These are phyloP conservation scores for Drosophila quadrilineata DNA, from an alignment of 1,140 invertebrate species.

Conservation along the genomic window DNA sequence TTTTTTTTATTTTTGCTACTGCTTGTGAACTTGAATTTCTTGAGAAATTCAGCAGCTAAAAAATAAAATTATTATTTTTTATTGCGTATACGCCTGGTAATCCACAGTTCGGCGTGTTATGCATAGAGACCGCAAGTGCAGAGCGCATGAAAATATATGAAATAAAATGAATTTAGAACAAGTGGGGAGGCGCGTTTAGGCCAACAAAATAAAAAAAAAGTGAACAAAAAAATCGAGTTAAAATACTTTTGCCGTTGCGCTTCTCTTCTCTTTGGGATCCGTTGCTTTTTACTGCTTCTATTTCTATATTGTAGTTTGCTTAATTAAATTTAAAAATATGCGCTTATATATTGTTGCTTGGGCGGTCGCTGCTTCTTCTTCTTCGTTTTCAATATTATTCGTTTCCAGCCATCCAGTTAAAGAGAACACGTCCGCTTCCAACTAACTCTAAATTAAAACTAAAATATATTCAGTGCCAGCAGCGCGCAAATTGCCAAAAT, in stretches of 20 bases:
- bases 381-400: constrained; percentile 54
- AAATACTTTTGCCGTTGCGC: constrained; percentile 36
- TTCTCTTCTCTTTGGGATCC: constrained; percentile 26
- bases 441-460: constrained; percentile 81
- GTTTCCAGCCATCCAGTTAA: constrained; percentile 81
- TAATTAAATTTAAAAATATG: constrained; percentile 69
- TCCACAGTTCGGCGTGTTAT: constrained; percentile 76
- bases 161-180: constrained; percentile 13
- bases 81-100: constrained; percentile 79
- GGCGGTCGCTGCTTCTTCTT: constrained; percentile 59
- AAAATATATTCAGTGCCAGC: constrained; percentile 62
- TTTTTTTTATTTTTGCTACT: constrained; percentile 15
- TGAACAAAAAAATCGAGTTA: constrained; percentile 5
- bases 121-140: no score
- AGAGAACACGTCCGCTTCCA: constrained; percentile 77
- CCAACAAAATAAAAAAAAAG: constrained; percentile 10
- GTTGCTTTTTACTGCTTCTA: constrained; percentile 31
- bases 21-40: constrained; percentile 44
- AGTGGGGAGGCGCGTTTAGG: no score
- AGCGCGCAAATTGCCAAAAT: constrained; percentile 67
- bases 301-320: constrained; percentile 56
- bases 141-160: constrained; percentile 30
- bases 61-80: constrained; percentile 11
- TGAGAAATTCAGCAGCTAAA: constrained; percentile 41
- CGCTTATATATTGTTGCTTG: constrained; percentile 70